These are phyloP conservation scores for Anniella stebbinsi DNA, from an alignment of 2,797 vertebrate species.

Conservation along the genomic window DNA sequence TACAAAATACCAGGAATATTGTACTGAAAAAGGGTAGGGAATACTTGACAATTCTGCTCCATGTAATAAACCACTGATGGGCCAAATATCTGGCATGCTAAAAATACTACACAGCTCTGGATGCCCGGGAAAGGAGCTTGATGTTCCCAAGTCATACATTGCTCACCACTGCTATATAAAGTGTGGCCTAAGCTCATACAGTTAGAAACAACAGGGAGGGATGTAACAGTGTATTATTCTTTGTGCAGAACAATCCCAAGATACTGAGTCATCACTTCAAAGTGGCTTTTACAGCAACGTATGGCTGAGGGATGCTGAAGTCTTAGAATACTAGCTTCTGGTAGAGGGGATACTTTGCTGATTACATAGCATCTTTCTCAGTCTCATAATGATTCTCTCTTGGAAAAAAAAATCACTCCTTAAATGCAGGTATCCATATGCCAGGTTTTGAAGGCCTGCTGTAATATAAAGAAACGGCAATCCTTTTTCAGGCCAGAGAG, in stretches of 20 bases:
- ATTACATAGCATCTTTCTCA: not conserved
- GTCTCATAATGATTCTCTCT: not conserved
- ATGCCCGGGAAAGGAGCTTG: not conserved
- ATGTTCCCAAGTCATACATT: not conserved
- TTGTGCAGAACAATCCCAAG: not conserved
- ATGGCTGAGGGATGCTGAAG: not conserved
- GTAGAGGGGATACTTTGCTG: not conserved
- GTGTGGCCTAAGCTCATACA: not conserved
- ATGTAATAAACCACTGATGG: not conserved
- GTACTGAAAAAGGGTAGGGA: not conserved
- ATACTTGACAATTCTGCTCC: not conserved
- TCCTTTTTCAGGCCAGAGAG: not conserved
- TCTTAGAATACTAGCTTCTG: not conserved
- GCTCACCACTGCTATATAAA: not conserved
- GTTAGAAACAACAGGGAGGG: not conserved
- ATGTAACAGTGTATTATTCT: not conserved
- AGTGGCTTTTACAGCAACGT: conserved; percentile 5
- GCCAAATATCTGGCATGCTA: not conserved
- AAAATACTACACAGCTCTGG: not conserved
- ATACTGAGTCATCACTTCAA: not conserved
- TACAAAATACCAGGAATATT: not conserved
- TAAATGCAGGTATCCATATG: not conserved
- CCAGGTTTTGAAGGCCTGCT: not conserved
- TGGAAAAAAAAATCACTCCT: not conserved
- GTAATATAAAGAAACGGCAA: not conserved